Evolutionary conservation across 2,113 vertebrate species (phyloP).

Genomic region (Petromus typicus): DNA sequence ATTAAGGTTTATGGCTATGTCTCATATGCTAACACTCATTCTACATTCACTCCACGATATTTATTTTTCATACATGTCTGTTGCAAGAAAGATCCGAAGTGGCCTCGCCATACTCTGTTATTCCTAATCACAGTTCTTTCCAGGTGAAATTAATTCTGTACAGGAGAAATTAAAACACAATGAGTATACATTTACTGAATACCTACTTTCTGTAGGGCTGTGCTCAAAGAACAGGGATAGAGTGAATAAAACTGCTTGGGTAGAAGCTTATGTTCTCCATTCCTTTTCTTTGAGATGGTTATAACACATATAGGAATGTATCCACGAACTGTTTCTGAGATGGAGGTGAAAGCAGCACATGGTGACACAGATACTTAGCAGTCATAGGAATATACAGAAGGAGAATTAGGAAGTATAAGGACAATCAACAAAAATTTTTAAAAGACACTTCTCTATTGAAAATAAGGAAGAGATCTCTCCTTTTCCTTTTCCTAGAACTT

Average conservation of each 20-base stretch:
- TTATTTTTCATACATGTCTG: not conserved
- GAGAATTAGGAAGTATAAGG: not conserved
- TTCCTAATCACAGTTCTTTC: not conserved
- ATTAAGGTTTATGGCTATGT: not conserved
- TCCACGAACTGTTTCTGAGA: not conserved
- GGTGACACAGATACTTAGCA: not conserved
- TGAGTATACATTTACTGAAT: not conserved
- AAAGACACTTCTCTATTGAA: not conserved
- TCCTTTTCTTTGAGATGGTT: not conserved
- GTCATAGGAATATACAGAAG: not conserved
- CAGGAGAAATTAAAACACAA: not conserved
- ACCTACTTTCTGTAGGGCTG: not conserved
- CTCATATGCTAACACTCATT: not conserved
- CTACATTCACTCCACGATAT: not conserved
- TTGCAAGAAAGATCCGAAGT: not conserved
- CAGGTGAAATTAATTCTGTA: slow-evolving; percentile 11
- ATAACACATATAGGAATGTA: not conserved
- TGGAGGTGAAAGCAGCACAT: not conserved
- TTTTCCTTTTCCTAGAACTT: not conserved
- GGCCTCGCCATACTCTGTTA: not conserved
- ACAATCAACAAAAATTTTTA: not conserved
- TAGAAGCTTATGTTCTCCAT: not conserved
- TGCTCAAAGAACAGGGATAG: not conserved
- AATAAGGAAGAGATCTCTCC: not conserved
- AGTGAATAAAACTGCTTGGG: not conserved